Conservation (phyloP, 2,113 vertebrate species). For the Corythaeola cristata region DNA sequence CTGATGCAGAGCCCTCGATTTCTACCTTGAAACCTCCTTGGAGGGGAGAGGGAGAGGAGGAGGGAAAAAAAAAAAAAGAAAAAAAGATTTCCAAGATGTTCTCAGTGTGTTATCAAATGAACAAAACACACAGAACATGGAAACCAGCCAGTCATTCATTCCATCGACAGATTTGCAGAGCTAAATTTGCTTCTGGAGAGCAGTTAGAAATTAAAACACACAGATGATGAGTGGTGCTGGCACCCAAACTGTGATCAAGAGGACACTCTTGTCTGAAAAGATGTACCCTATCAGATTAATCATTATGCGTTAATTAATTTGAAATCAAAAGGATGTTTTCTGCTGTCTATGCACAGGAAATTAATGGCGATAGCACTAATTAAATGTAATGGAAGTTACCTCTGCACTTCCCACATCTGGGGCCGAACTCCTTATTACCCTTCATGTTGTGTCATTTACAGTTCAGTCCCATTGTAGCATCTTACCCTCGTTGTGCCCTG, state of each 20-base stretch:
- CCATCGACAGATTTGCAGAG: constrained; percentile 52
- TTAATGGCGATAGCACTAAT: constrained; percentile 26
- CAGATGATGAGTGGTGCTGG: constrained; percentile 57
- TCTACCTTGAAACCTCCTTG: neutral
- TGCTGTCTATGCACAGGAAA: constrained; percentile 26
- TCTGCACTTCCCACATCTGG: neutral
- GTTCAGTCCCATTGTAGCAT: neutral
- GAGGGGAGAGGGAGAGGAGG: neutral
- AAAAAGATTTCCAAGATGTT: neutral
- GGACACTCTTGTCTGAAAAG: constrained; percentile 58
- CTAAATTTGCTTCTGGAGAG: constrained; percentile 61
- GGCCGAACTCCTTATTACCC: neutral
- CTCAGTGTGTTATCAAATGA: constrained; percentile 53
- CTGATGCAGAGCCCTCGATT: neutral
- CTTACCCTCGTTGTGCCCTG: neutral
- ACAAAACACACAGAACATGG: constrained; percentile 45
- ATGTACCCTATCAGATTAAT: constrained; percentile 57
- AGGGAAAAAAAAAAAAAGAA: neutral
- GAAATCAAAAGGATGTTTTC: constrained; percentile 53
- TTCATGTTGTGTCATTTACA: constrained; percentile 11
- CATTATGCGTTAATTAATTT: constrained; percentile 50
- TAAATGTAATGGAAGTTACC: constrained; percentile 24
- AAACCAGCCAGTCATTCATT: constrained; percentile 54
- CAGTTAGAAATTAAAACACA: constrained; percentile 59
- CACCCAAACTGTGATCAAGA: constrained; percentile 65